Evolutionary conservation across 1,140 invertebrate species (phyloP).

Genomic region (Asobara japonica): DNA sequence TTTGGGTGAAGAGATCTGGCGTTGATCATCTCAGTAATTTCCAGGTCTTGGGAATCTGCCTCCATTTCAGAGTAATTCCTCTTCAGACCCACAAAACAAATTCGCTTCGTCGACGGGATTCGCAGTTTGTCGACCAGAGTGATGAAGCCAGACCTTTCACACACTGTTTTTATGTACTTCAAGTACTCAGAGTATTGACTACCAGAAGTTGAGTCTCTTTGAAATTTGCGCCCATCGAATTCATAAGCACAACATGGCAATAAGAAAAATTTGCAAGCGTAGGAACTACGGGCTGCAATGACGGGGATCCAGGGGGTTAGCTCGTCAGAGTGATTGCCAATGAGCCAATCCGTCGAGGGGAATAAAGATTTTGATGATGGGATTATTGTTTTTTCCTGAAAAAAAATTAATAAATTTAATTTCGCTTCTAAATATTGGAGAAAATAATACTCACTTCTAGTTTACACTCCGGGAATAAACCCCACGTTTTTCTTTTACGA

Average conservation of each 20-base stretch:
- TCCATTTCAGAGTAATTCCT: constrained; percentile 65
- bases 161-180: constrained; percentile 78
- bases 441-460: constrained; percentile 55
- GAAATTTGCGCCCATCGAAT: constrained; percentile 87
- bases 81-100: constrained; percentile 79
- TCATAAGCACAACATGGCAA: constrained; percentile 95
- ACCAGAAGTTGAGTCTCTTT: constrained; percentile 71
- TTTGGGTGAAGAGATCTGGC: constrained; percentile 48
- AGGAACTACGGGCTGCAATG: constrained; percentile 80
- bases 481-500: constrained; percentile 90
- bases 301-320: constrained; percentile 98
- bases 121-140: constrained; percentile 83
- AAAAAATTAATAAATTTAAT: constrained; percentile 50
- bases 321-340: constrained; percentile 99
- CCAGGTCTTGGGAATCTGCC: constrained; percentile 54
- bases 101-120: constrained; percentile 95
- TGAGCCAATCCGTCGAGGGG: constrained; percentile 89
- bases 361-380: constrained; percentile 78
- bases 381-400: constrained; percentile 73
- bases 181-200: constrained; percentile 89
- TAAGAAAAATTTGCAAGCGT: constrained; percentile 83
- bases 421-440: constrained; percentile 48
- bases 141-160: constrained; percentile 79
- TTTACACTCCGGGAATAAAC: constrained; percentile 72
- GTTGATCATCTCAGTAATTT: constrained; percentile 66